These are phyloP conservation scores for Ardeotis arabs DNA, from an alignment of 2,113 vertebrate genomes.

Conservation along the genomic window DNA sequence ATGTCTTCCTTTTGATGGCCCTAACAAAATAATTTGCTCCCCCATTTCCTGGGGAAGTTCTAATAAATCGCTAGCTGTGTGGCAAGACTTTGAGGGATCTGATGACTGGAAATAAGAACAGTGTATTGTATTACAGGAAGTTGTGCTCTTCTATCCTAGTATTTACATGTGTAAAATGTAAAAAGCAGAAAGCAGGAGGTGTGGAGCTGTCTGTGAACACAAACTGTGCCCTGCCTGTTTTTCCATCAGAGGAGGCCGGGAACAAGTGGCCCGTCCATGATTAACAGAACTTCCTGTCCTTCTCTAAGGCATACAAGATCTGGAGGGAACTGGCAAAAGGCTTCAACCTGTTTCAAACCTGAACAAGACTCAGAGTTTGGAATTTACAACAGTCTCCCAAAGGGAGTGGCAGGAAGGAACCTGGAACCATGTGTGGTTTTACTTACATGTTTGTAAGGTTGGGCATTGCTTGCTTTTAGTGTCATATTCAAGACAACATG, in stretches of 20 bases:
- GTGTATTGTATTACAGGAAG: neutral
- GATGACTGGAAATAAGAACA: neutral
- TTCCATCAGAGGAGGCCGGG: neutral
- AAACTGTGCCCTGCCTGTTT: neutral
- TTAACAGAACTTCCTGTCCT: neutral
- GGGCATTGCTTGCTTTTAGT: neutral
- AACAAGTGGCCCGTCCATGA: neutral
- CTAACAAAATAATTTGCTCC: neutral
- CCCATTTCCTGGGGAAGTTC: neutral
- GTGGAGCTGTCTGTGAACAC: neutral
- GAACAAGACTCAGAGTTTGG: neutral
- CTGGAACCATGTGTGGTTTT: rapidly evolving
- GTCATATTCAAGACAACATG: neutral
- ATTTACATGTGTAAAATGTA: neutral
- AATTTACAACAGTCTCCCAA: neutral
- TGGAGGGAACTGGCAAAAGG: neutral
- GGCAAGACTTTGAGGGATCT: neutral
- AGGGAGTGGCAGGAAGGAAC: neutral
- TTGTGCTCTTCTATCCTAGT: neutral
- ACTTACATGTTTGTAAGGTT: neutral
- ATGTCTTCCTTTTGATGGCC: neutral
- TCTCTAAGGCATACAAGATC: neutral
- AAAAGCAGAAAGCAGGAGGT: neutral
- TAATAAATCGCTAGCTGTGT: neutral
- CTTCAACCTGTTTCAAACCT: neutral